A percentile compares a stretch with the other conserved stretches of the same genome.
phyloP scores from a whole-genome alignment of 2,888 invertebrate species.

The Tinea pellionella region DNA sequence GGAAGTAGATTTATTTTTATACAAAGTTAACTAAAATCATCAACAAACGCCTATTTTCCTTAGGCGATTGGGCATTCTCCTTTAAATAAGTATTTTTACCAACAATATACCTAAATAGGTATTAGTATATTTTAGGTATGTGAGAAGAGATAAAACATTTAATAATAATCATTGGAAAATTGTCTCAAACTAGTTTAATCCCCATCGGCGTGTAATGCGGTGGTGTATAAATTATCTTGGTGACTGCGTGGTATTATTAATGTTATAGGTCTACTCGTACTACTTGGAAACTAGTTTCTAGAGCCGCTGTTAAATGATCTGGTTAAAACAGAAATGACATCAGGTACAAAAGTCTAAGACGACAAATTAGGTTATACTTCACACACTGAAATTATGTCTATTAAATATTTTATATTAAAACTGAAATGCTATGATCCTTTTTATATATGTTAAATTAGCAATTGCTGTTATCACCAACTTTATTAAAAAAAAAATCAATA shows the following conservation, averaged over 20 bases:
- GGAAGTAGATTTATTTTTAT: too few species aligned
- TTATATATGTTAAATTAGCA: too few species aligned
- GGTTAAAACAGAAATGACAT: neutral
- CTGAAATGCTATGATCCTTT: neutral
- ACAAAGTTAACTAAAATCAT: too few species aligned
- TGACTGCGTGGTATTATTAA: slow-evolving; percentile 48
- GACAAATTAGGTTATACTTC: neutral
- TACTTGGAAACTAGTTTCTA: slow-evolving; percentile 46
- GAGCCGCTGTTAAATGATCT: neutral
- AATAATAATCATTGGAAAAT: neutral
- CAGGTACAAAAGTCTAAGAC: neutral
- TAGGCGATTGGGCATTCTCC: too few species aligned
- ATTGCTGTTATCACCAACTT: too few species aligned
- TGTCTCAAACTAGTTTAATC: neutral
- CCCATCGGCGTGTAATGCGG: neutral
- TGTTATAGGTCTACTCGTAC: slow-evolving; percentile 52
- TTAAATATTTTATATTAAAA: too few species aligned
- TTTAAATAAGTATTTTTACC: too few species aligned
- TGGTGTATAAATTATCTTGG: neutral
- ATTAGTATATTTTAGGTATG: too few species aligned
- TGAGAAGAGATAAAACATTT: neutral
- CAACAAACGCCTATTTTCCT: too few species aligned
- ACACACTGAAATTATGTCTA: too few species aligned
- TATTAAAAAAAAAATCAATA: too few species aligned
- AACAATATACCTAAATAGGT: too few species aligned